phyloP scores from a whole-genome alignment of 2,797 vertebrate genomes.

The Rhinoraja longicauda region DNA sequence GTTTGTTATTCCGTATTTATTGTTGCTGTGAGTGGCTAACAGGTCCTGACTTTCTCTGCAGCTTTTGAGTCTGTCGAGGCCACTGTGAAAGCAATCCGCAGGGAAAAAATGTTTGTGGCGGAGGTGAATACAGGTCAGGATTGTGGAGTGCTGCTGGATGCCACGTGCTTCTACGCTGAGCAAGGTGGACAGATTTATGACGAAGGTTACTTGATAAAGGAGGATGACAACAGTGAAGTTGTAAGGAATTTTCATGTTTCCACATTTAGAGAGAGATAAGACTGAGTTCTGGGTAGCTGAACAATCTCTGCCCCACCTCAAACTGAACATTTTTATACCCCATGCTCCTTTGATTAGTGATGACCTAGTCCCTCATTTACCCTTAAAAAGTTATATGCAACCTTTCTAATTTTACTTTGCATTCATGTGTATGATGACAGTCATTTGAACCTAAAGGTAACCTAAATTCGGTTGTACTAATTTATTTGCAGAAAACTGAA shows the following conservation, averaged over 20 bases:
- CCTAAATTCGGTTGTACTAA: neutral
- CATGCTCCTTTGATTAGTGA: neutral
- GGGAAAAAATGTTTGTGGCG: constrained; percentile 80
- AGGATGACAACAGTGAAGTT: constrained; percentile 75
- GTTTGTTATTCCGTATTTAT: neutral
- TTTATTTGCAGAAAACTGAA: constrained; percentile 74
- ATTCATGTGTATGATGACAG: neutral
- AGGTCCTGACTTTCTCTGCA: constrained; percentile 43
- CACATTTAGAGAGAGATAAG: neutral
- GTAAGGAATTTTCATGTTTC: constrained; percentile 58
- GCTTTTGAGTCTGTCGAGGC: constrained; percentile 66
- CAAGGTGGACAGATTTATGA: constrained; percentile 95
- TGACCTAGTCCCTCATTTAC: neutral
- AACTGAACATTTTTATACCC: neutral
- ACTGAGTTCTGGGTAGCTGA: neutral
- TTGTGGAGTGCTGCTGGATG: constrained; percentile 86
- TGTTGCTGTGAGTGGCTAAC: neutral
- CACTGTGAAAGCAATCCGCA: constrained; percentile 79
- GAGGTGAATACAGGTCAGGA: constrained; percentile 84
- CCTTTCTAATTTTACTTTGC: neutral
- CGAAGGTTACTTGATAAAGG: constrained; percentile 84
- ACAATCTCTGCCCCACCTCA: neutral
- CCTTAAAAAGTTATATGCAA: neutral
- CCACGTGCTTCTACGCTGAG: constrained; percentile 90
- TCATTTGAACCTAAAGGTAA: neutral